Percentiles rank a stretch among this genome's conserved stretches.
phyloP scores from a whole-genome alignment of 2,797 vertebrate genomes.

The Danio tinwini region DNA sequence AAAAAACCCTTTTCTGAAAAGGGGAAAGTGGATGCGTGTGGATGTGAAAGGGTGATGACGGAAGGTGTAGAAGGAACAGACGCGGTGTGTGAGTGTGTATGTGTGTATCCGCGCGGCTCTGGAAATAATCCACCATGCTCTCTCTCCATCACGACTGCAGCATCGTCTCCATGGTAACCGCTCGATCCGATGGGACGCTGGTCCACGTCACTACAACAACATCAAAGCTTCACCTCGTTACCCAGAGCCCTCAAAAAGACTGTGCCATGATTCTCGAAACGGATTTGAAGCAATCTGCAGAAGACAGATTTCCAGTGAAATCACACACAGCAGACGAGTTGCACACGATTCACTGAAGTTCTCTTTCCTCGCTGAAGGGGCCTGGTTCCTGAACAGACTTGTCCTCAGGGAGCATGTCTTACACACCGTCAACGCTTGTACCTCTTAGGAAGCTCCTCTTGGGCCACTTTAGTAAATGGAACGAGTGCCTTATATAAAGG shows the following conservation, averaged over 20 bases:
- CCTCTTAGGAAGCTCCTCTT: background rate
- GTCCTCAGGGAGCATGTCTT: background rate
- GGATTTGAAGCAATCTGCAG: background rate
- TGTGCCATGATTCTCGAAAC: background rate
- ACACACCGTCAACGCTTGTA: background rate
- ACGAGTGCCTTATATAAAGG: background rate
- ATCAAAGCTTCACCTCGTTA: constrained; percentile 7
- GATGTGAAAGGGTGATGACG: background rate
- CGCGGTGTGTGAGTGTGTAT: background rate
- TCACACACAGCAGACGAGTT: background rate
- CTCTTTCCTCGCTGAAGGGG: background rate
- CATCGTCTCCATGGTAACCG: constrained; percentile 67
- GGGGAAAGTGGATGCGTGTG: background rate
- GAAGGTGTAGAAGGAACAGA: constrained; percentile 17
- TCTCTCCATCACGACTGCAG: constrained; percentile 25
- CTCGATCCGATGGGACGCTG: constrained; percentile 40
- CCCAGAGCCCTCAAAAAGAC: background rate
- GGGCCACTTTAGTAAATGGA: background rate
- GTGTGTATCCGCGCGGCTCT: constrained; percentile 5
- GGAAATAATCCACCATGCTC: constrained; percentile 58
- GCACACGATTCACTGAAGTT: background rate
- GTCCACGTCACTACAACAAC: constrained; percentile 17
- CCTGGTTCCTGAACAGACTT: too few relatives aligned
- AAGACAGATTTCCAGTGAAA: background rate
- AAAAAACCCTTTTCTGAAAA: background rate